These are phyloP conservation scores for Otus scops DNA, from an alignment of 2,797 vertebrate genomes.

Conservation along the genomic window DNA sequence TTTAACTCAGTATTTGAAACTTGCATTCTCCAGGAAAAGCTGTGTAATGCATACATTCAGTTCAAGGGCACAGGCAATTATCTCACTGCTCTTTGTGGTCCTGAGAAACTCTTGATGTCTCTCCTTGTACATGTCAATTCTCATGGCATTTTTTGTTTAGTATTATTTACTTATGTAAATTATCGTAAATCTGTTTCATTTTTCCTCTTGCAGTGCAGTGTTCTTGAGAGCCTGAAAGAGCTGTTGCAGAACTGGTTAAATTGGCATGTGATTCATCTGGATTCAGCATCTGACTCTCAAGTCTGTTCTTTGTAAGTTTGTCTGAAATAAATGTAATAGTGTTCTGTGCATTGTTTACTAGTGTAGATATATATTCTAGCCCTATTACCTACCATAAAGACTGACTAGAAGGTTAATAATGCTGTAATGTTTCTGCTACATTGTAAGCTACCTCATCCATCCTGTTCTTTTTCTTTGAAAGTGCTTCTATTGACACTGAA, in stretches of 20 bases:
- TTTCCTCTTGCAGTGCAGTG: slow-evolving; percentile 81
- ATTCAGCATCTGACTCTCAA: not conserved
- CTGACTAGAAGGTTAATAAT: not conserved
- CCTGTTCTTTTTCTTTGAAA: not conserved
- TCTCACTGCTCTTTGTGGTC: not conserved
- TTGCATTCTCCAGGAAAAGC: not conserved
- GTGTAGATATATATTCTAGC: not conserved
- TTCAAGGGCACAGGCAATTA: not conserved
- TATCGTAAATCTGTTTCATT: not conserved
- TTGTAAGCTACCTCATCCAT: not conserved
- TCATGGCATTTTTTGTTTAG: not conserved
- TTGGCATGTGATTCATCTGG: slow-evolving; percentile 76
- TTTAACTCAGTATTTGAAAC: not conserved
- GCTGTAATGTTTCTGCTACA: not conserved
- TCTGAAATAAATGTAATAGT: not conserved
- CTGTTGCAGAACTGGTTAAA: slow-evolving; percentile 92
- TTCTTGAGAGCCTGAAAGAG: slow-evolving; percentile 87
- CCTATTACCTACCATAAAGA: not conserved
- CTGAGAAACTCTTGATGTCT: not conserved
- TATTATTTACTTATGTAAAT: not conserved
- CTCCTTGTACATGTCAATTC: not conserved
- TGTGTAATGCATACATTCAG: fast-evolving
- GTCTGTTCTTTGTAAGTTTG: slow-evolving; percentile 65
- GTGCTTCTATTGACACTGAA: not conserved
- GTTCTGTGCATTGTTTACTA: not conserved